Evolutionary conservation across 2,797 vertebrate species (phyloP).

Genomic region (Botia almorhae): DNA sequence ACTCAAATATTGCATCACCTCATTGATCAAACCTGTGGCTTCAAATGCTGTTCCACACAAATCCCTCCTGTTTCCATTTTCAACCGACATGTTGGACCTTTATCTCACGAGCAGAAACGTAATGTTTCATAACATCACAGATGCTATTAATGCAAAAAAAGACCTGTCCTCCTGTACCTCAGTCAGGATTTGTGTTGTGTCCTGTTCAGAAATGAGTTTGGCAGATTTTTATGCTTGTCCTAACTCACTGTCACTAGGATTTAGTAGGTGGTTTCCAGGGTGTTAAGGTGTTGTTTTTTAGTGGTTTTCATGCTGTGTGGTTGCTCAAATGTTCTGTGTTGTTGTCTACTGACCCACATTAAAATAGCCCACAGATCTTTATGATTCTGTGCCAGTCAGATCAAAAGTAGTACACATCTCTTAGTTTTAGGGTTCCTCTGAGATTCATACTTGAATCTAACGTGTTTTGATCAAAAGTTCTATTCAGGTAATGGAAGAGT

Average conservation of each 20-base stretch:
- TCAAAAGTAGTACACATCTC: no score
- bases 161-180: no score
- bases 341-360: neutral
- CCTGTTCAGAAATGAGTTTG: conserved; percentile 33
- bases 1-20: conserved; percentile 37
- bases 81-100: conserved; percentile 30
- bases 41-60: conserved; percentile 43
- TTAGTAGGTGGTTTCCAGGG: no score
- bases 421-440: no score
- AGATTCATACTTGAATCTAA: no score
- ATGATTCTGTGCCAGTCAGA: neutral
- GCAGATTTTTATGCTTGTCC: neutral
- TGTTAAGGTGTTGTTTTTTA: neutral
- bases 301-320: neutral
- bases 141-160: conserved; percentile 69
- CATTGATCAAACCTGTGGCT: conserved; percentile 44
- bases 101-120: conserved; percentile 55
- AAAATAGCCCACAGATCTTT: neutral
- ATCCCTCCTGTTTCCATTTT: conserved; percentile 29
- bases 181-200: conserved; percentile 61
- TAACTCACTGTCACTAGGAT: no score
- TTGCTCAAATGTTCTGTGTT: neutral
- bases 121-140: conserved; percentile 69
- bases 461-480: no score
- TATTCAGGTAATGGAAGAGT: no score